Evolutionary conservation across 2,797 vertebrate species (phyloP).

Genomic region (Rhinella marina): DNA sequence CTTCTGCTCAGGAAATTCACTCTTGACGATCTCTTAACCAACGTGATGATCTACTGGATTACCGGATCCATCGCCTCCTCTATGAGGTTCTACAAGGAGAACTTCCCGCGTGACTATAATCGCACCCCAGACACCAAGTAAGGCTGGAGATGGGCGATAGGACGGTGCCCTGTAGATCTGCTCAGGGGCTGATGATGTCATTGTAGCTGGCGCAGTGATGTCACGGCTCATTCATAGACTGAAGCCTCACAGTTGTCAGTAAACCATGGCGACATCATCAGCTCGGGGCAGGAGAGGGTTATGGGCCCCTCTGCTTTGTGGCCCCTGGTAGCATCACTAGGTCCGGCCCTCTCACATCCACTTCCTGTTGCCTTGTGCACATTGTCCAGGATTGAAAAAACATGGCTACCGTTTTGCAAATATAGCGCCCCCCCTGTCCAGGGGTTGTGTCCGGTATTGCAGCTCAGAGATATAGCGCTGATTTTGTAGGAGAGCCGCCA

Average conservation of each 20-base stretch:
- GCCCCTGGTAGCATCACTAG: too few relatives aligned
- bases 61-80: conserved; percentile 83
- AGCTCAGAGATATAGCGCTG: neutral
- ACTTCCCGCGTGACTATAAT: conserved; percentile 64
- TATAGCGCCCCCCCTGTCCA: neutral
- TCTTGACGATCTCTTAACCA: conserved; percentile 86
- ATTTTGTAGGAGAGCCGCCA: too few relatives aligned
- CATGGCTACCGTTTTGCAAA: too few relatives aligned
- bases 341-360: too few relatives aligned
- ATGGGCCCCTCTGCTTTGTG: neutral
- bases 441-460: neutral
- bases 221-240: too few relatives aligned
- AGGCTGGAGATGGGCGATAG: conserved; percentile 26
- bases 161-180: too few relatives aligned
- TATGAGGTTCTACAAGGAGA: conserved; percentile 91
- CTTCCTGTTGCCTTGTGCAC: too few relatives aligned
- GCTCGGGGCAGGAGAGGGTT: neutral
- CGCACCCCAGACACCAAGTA: conserved; percentile 71
- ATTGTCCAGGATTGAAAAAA: too few relatives aligned
- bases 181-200: neutral
- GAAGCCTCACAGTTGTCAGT: too few relatives aligned
- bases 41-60: conserved; percentile 91
- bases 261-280: too few relatives aligned
- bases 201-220: too few relatives aligned
- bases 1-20: conserved; percentile 77